Conservation (phyloP, 2,113 vertebrate genomes). For the Nansenia antarctica region DNA sequence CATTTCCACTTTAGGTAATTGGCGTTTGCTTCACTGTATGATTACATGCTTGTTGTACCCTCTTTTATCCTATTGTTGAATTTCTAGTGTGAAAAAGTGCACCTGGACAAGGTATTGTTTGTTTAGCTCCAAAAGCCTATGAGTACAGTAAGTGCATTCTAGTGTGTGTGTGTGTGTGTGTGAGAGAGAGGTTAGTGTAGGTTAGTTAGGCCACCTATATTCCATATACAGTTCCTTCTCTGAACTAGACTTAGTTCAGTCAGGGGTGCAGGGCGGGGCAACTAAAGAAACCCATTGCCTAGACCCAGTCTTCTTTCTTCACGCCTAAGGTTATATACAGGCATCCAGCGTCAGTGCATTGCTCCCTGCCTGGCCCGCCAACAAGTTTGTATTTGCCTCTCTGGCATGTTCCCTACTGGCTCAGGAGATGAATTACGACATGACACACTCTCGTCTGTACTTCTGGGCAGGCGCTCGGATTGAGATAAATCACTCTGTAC, state of each 20-base stretch:
- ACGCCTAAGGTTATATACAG: conserved; percentile 20
- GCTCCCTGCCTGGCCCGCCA: conserved; percentile 33
- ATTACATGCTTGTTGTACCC: conserved; percentile 35
- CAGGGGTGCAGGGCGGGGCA: background rate
- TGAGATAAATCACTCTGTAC: conserved; percentile 64
- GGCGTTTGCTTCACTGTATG: conserved; percentile 54
- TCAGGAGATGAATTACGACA: conserved; percentile 64
- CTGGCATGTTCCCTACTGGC: conserved; percentile 59
- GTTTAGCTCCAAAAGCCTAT: conserved; percentile 44
- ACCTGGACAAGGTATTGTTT: conserved; percentile 60
- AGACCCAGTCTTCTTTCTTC: conserved; percentile 16
- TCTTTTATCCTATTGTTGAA: conserved; percentile 57
- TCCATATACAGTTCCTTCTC: background rate
- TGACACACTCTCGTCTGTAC: conserved; percentile 61
- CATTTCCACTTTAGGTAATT: conserved; percentile 49
- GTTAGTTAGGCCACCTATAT: background rate
- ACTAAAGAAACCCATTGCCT: background rate
- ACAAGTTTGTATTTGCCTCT: conserved; percentile 62
- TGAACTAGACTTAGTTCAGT: background rate
- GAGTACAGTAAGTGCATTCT: conserved; percentile 59
- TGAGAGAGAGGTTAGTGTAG: background rate
- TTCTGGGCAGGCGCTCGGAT: conserved; percentile 55
- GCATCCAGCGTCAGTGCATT: conserved; percentile 9
- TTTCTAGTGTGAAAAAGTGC: conserved; percentile 51
- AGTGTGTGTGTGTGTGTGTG: conserved; percentile 1